Evolutionary conservation across 2,113 vertebrate genomes (phyloP).

Genomic region (Taurulus bubalis): DNA sequence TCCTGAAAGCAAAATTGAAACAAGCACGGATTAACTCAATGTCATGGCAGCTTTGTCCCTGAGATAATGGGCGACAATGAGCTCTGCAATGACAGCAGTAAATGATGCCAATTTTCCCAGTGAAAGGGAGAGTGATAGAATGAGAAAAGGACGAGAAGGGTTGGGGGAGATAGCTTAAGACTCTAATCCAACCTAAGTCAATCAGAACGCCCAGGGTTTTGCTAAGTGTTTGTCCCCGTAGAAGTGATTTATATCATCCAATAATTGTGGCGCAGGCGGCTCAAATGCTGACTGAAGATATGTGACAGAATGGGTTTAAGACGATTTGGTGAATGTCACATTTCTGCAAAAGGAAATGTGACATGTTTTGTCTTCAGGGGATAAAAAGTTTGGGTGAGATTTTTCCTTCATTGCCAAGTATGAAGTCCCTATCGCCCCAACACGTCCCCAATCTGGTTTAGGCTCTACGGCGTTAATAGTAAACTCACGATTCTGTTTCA

Average conservation of each 20-base stretch:
- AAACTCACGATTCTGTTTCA: too few relatives aligned
- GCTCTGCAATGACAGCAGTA: slow-evolving; percentile 66
- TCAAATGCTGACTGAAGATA: slow-evolving; percentile 40
- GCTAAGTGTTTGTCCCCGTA: slow-evolving; percentile 55
- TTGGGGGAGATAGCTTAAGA: slow-evolving; percentile 55
- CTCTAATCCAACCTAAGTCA: slow-evolving; percentile 71
- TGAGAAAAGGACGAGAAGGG: slow-evolving; percentile 32
- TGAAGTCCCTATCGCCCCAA: not conserved
- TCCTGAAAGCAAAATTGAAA: slow-evolving; percentile 67
- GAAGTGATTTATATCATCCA: slow-evolving; percentile 63
- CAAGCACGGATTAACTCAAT: slow-evolving; percentile 73
- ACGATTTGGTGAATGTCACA: slow-evolving; percentile 41
- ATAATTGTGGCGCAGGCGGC: slow-evolving; percentile 42
- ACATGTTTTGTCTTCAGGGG: slow-evolving; percentile 22
- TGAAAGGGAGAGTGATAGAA: slow-evolving; percentile 41
- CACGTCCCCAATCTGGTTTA: not conserved
- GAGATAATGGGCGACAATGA: slow-evolving; percentile 68
- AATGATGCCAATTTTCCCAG: slow-evolving; percentile 63
- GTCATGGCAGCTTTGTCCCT: slow-evolving; percentile 77
- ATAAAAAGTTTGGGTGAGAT: slow-evolving; percentile 20
- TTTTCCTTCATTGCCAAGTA: not conserved
- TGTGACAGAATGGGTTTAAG: slow-evolving; percentile 43
- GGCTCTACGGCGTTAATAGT: too few relatives aligned
- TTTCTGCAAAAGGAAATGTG: slow-evolving; percentile 10
- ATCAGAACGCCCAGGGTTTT: slow-evolving; percentile 58